Evolutionary conservation across 37 sponge, comb jelly and placozoan genomes (phyloP).

Genomic region (Spongilla lacustris): DNA sequence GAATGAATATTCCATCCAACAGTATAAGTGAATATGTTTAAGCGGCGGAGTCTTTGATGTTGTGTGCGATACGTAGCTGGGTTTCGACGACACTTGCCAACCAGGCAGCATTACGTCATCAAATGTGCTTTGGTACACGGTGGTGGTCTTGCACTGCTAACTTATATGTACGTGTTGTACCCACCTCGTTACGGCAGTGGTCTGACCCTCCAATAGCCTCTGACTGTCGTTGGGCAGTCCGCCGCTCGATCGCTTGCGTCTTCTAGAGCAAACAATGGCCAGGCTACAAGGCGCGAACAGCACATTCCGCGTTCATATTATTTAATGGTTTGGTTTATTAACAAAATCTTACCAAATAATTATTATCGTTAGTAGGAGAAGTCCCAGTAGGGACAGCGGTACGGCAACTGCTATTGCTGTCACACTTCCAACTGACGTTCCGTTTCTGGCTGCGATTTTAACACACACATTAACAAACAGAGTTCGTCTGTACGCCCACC

Average conservation of each 20-base stretch:
- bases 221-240: not conserved
- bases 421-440: not conserved
- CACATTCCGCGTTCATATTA: no score
- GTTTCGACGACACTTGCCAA: no score
- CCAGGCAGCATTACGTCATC: no score
- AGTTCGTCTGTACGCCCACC: not conserved
- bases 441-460: not conserved
- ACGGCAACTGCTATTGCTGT: not conserved
- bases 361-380: not conserved
- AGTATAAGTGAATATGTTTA: no score
- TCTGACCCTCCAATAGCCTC: not conserved
- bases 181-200: not conserved
- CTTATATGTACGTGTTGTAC: no score
- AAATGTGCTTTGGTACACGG: no score
- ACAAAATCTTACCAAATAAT: not conserved
- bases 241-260: not conserved
- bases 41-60: no score
- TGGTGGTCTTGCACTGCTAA: no score
- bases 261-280: not conserved
- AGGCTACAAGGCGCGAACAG: not conserved
- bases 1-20: no score
- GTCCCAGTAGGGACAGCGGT: not conserved
- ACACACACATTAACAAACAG: not conserved
- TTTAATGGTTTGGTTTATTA: no score
- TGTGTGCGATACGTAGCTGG: no score